A percentile compares a stretch with the other conserved stretches of the same genome.
These are phyloP conservation scores for Meriones unguiculatus DNA, from an alignment of 2,113 vertebrate species.

Conservation along the genomic window DNA sequence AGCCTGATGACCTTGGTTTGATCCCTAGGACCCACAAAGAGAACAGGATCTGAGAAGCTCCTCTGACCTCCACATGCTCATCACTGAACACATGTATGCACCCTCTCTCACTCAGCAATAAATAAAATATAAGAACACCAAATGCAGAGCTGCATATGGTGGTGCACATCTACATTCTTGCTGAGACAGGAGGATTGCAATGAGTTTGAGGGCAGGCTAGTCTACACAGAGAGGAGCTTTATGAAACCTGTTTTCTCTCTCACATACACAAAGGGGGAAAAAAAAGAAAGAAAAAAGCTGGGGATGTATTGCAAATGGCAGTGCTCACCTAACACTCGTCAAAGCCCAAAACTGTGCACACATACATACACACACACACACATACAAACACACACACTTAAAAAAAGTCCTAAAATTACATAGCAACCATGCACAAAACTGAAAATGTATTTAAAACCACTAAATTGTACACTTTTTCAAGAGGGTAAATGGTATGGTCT, in stretches of 20 bases:
- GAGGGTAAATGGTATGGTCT: neutral
- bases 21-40: neutral
- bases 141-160: neutral
- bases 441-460: neutral
- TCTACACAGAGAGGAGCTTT: neutral
- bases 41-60: neutral
- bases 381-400: neutral
- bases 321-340: neutral
- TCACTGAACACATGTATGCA: neutral
- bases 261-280: neutral
- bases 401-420: neutral
- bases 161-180: too few relatives aligned
- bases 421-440: neutral
- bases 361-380: neutral
- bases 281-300: too few relatives aligned
- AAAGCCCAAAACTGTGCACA: neutral
- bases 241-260: neutral
- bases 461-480: neutral
- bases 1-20: neutral
- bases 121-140: neutral
- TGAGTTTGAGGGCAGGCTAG: neutral
- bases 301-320: neutral
- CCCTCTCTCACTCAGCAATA: neutral
- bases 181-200: neutral
- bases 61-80: neutral